These are phyloP conservation scores for Neotoxoptera formosana DNA, from an alignment of 1,140 invertebrate species.

Conservation along the genomic window DNA sequence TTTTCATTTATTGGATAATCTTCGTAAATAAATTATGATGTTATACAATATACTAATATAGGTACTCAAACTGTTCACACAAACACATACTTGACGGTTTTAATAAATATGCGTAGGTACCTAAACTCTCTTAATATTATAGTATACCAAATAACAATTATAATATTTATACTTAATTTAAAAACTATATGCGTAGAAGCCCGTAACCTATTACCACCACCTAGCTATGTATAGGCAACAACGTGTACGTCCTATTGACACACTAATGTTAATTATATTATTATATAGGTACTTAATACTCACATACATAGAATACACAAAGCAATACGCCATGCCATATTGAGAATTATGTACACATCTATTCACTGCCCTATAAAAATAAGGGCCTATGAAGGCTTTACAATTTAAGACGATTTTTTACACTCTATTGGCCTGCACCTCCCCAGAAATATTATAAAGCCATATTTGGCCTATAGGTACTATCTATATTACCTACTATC, in stretches of 20 bases:
- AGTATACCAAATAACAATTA: background rate
- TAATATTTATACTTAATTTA: background rate
- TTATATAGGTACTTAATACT: background rate
- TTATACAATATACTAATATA: no score
- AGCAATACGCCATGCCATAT: background rate
- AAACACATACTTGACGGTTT: background rate
- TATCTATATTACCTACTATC: background rate
- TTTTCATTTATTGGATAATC: background rate
- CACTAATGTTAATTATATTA: background rate
- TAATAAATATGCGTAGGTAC: background rate
- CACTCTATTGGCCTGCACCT: no score
- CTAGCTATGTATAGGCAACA: background rate
- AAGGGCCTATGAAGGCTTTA: background rate
- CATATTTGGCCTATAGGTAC: no score
- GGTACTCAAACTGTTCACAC: background rate
- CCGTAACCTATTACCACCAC: background rate
- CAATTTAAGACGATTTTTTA: no score
- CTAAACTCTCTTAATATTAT: background rate
- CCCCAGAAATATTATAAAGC: no score
- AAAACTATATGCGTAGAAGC: background rate
- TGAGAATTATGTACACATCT: background rate
- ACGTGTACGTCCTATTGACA: background rate
- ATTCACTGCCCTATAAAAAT: background rate
- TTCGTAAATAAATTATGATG: background rate
- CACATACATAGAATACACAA: background rate